Base-by-base conservation (phyloP, 2,888 invertebrate species). In the Campoplex capitator region DNA sequence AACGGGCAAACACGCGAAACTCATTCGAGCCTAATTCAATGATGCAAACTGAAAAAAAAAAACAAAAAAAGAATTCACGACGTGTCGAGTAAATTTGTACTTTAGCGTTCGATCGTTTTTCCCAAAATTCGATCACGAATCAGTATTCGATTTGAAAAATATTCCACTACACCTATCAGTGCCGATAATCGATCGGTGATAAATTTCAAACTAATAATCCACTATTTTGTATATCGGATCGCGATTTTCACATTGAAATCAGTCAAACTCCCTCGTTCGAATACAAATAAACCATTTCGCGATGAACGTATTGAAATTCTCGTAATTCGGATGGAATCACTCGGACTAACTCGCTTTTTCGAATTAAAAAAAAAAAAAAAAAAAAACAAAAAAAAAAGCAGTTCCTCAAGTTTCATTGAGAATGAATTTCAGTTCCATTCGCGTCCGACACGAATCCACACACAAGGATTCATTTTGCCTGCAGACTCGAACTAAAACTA, bases 11-110 rank as follows among this genome's bases (percentile, higher is more conserved):
- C 81, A 87, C 81, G 78, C 78, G 54, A 87, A 87, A 87, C 68
- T 74, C 42, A 74, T 78, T 65, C 81, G 68, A 73, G 83, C 80
- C 81, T 81, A 78, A 86, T 85, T 83, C 71, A 87, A 87, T 83
- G 77, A 77, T 16, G 51, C 28, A 11, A 54, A 28, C 73, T 16
- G 4, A 35, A 42, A 51, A 23, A 23, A 35, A 42, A 51, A 23
- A 23, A 23, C 23, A 23, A 23, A 23, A 23, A 54, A 81, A 74
- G 23, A 71, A 58, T n/a, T 42, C 56, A 23, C 18, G 28, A 62
- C 67, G 28, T 3, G 23, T 18, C 42, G 65, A 45, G 65, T 54
- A 54, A 74, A 45, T 58, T 82, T 2, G 45, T 56, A 42, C 68
- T 18, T 3, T 68, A 70, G 68, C 16, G 32, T 54, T 16, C 3